Base-by-base conservation (phyloP, 1,140 invertebrate species). In the Oncopodura yosiiana region DNA sequence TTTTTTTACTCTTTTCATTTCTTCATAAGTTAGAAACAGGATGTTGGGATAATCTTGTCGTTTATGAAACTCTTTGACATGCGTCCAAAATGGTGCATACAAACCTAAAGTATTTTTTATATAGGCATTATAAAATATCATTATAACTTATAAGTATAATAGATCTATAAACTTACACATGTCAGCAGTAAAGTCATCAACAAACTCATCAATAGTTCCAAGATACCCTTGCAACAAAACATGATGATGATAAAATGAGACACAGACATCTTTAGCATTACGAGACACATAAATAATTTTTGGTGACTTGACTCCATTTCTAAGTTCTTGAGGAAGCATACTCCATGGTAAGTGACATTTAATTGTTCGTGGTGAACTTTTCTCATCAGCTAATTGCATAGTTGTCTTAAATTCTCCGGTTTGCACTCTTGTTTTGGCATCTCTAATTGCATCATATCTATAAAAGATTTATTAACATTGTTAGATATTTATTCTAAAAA, bases 251-350 rank as follows among this genome's bases (percentile, higher is more conserved):
- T 86, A 95, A 67, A 86, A 93, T 0, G 90, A 94, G 0, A 96
- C 89, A 41, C 86, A 86, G 53, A 86, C 81, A 67, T 97, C 93
- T 70, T 95, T 96, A 2, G 93, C 90, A 73, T 96, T 94, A 42
- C 94, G 77, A 0, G 85, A 78, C 1, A 90, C 80, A 67, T 95
- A 96, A 42, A 96, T 83, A 1, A 94, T 81, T 48, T 61, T 64
- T 2, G 58, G 51, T 12, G 34, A 9, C 9, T 60, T 60, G 45
- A 67, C 72, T 68, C 66, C 71, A 21, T 81, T 67, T 63, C 78
- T 66, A 2, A 86, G 66, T 41, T 74, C 71, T 16, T 77, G 76
- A 0, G 84, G 82, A 19, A 87, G 52, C 12, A 90, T 70, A 27
- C 79, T 76, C 70, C 78, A 80, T 1, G 85, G 82, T 19, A 92